phyloP scores from a whole-genome alignment of 2,888 invertebrate species.

The Tenthredo notha region DNA sequence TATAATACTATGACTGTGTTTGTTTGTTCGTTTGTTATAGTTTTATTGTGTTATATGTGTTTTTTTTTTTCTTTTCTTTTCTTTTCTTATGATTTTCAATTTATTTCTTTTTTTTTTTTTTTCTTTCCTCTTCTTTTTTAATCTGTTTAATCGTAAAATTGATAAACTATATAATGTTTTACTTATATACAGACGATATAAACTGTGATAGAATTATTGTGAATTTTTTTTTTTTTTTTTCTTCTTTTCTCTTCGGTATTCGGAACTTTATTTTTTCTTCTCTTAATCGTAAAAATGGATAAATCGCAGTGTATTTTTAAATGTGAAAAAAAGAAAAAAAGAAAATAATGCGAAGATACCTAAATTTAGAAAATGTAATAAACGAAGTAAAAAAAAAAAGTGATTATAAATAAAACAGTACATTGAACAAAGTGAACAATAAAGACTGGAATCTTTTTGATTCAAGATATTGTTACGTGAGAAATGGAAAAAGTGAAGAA shows the following conservation, averaged over 20 bases:
- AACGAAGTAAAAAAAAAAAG: background rate
- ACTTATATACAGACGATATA: background rate
- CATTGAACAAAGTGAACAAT: background rate
- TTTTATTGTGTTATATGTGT: background rate
- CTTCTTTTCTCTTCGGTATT: too few species aligned
- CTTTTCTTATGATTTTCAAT: background rate
- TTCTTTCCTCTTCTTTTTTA: background rate
- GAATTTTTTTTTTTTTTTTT: background rate
- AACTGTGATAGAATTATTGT: background rate
- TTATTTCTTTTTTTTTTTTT: background rate
- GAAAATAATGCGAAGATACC: background rate
- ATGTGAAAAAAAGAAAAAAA: background rate
- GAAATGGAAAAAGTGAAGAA: too few species aligned
- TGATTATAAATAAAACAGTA: background rate
- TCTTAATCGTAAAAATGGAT: background rate
- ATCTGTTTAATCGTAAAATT: background rate
- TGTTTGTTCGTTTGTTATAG: background rate
- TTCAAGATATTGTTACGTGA: background rate
- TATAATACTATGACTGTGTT: background rate
- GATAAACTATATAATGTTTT: background rate
- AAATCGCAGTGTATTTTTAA: background rate
- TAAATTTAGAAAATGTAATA: background rate
- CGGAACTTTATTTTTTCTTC: too few species aligned
- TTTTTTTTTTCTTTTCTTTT: background rate
- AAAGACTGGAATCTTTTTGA: background rate